Base-by-base conservation (phyloP, 1,140 invertebrate species). In the Formica exsecta region DNA sequence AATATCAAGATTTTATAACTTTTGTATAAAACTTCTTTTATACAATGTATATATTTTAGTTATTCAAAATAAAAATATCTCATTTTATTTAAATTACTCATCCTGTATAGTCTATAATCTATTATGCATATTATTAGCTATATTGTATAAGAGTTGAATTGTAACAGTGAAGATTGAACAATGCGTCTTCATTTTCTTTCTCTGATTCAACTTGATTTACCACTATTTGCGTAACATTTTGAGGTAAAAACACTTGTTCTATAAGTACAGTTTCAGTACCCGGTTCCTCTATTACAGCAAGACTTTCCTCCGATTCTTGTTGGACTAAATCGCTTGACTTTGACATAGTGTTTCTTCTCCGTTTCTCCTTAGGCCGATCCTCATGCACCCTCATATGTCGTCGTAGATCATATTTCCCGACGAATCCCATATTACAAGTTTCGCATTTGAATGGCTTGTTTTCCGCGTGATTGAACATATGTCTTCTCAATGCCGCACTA, bases 381-480 rank as follows among this genome's bases (percentile, higher is more conserved):
- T 71, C 92, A 29, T 95, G 94, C 62, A 94, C 93, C 71, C 90
- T 93, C 93, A 95, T 93, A 32, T 95, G 94, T 8, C 95, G 87
- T 25, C 92, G 92, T 6, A 95, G 84, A 75, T 95, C 94, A 25
- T 95, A 95, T 44, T 93, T 94, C 0, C 94, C 95, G 19, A 95
- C 87, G 48, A 95, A 95, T 36, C 92, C 90, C 6, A 94, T 90
- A 1, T 87, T 80, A 48, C 96, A 96, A 54, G 94, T 92, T 8
- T 94, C 94, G 79, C 96, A 96, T 13, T 92, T 92, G 62, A 94
- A 95, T 0, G 95, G 96, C 76, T 95, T 95, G n/a, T 94, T 93
- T 0, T 92, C 94, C 6, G 92, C 92, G 41, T 96, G 96, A 8
- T 91, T 92, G 91, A 94, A 95, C 89, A 95, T 88, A 59, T 95